phyloP scores from a whole-genome alignment of 2,797 vertebrate genomes.

The Chanos chanos region DNA sequence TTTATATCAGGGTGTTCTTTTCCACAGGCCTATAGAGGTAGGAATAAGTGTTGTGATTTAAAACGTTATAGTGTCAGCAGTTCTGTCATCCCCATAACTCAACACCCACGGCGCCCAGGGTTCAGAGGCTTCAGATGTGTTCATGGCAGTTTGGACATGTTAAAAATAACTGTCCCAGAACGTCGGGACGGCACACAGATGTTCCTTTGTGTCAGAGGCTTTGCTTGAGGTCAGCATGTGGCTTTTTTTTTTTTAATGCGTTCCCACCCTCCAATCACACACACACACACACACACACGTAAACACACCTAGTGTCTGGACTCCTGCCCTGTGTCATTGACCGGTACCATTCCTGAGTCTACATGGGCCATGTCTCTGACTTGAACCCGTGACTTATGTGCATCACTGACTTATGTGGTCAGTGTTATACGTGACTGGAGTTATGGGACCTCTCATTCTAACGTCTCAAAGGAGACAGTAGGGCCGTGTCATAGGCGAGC shows the following conservation, averaged over 20 bases:
- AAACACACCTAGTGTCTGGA: conserved; percentile 7
- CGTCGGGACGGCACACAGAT: conserved; percentile 19
- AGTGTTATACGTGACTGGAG: conserved; percentile 14
- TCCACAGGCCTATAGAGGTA: not conserved
- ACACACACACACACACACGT: too few species aligned
- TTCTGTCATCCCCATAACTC: too few species aligned
- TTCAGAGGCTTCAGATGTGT: conserved; percentile 11
- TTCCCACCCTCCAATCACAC: too few species aligned
- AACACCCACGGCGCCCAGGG: too few species aligned
- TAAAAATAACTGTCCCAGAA: conserved; percentile 30
- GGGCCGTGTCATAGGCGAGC: too few species aligned
- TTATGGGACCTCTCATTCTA: not conserved
- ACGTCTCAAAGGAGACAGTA: too few species aligned
- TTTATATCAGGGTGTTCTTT: too few species aligned
- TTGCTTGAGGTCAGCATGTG: conserved; percentile 27
- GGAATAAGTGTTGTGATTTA: not conserved
- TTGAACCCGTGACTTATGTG: conserved; percentile 17
- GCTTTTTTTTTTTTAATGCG: too few species aligned
- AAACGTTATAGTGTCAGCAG: too few species aligned
- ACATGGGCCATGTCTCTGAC: conserved; percentile 23
- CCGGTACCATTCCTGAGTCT: conserved; percentile 7
- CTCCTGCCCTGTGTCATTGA: not conserved
- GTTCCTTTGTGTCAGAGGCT: conserved; percentile 22
- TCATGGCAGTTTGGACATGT: conserved; percentile 21
- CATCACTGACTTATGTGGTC: conserved; percentile 18